phyloP scores from a whole-genome alignment of 2,797 vertebrate species.

The Carapus acus region DNA sequence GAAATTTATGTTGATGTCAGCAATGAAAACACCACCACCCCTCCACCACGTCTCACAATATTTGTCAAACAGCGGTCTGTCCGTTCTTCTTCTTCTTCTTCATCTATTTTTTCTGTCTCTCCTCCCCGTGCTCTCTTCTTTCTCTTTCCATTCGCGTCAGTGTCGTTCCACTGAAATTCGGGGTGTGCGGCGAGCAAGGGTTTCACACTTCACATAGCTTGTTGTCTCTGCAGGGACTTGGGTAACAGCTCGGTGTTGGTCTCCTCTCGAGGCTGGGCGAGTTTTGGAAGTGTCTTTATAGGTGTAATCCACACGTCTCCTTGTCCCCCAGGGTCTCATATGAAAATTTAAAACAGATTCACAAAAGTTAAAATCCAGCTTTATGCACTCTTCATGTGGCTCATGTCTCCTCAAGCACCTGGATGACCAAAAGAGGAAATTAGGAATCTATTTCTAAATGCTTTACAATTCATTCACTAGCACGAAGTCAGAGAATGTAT shows the following conservation, averaged over 20 bases:
- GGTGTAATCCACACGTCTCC: constrained; percentile 60
- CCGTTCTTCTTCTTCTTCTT: constrained; percentile 60
- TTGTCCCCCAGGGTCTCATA: constrained; percentile 42
- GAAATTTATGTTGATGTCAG: constrained; percentile 80
- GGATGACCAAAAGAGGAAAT: no score
- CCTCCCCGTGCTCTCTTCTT: constrained; percentile 52
- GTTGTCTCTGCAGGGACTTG: constrained; percentile 65
- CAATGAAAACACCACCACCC: constrained; percentile 74
- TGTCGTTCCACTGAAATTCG: constrained; percentile 55
- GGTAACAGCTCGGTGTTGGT: constrained; percentile 58
- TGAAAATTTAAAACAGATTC: constrained; percentile 45
- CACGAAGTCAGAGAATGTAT: no score
- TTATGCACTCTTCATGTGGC: constrained; percentile 3
- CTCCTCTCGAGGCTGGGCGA: constrained; percentile 49
- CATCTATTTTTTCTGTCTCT: constrained; percentile 60
- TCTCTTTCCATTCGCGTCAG: constrained; percentile 56
- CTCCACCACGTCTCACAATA: constrained; percentile 74
- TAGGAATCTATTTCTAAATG: not conserved
- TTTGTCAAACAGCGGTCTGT: constrained; percentile 77
- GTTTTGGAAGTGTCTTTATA: constrained; percentile 59
- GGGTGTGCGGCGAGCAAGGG: constrained; percentile 53
- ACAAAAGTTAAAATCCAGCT: constrained; percentile 44
- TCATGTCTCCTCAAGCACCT: constrained; percentile 13
- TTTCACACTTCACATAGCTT: constrained; percentile 68
- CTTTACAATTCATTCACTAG: constrained; percentile 4